These are phyloP conservation scores for Coregonus suidteri DNA, from an alignment of 2,797 vertebrate species.

Conservation along the genomic window DNA sequence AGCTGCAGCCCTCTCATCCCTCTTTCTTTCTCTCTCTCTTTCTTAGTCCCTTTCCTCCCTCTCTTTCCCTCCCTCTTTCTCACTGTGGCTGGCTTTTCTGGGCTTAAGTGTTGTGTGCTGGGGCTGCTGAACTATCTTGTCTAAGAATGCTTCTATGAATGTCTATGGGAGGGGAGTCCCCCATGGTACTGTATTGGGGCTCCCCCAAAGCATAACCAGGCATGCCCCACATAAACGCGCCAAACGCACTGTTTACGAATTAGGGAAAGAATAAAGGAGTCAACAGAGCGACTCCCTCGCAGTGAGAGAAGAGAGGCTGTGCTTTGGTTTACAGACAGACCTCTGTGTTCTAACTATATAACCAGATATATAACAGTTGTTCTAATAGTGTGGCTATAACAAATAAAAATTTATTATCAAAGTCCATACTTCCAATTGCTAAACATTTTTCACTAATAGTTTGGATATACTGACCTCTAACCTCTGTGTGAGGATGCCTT, in stretches of 20 bases:
- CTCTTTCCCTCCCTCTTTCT: neutral
- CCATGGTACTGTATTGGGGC: constrained; percentile 39
- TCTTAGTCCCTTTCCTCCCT: constrained; percentile 11
- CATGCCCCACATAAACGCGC: constrained; percentile 55
- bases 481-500: too few relatives aligned
- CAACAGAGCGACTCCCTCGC: neutral
- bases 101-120: constrained; percentile 74
- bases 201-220: constrained; percentile 58
- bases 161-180: constrained; percentile 50
- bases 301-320: constrained; percentile 50
- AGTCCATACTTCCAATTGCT: neutral
- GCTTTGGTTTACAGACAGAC: constrained; percentile 49
- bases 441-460: neutral
- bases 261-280: constrained; percentile 12
- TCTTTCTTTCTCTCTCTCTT: constrained; percentile 19
- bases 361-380: neutral
- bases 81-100: constrained; percentile 65
- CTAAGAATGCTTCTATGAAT: constrained; percentile 63
- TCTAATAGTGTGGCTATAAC: neutral
- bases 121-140: constrained; percentile 69
- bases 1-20: neutral
- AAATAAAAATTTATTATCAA: neutral
- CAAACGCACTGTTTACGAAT: constrained; percentile 36
- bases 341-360: constrained; percentile 32
- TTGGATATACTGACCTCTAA: neutral